Conservation (phyloP, 2,888 invertebrate species). For the Tetranychus piercei region DNA sequence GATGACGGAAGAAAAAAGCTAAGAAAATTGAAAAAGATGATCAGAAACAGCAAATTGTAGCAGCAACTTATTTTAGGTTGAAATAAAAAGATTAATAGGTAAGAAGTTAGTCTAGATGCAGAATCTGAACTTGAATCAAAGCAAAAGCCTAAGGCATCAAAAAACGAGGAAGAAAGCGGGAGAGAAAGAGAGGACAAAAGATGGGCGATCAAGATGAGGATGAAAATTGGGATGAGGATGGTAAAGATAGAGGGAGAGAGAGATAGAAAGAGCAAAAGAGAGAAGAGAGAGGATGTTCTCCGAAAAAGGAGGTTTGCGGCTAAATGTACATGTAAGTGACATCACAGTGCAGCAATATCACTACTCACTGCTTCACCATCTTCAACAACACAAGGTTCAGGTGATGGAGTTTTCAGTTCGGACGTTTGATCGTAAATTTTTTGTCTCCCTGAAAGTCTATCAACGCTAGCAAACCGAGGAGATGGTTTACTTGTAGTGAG, state of each 20-base stretch:
- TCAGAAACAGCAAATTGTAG: not conserved
- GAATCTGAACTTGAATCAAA: not conserved
- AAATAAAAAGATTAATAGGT: not conserved
- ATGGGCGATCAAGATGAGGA: not conserved
- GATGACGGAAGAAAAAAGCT: not conserved
- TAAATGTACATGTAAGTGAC: slow-evolving; percentile 13
- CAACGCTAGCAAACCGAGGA: slow-evolving; percentile 57
- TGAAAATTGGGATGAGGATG: not conserved
- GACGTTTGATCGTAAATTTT: slow-evolving; percentile 41
- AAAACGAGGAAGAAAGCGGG: slow-evolving; percentile 1
- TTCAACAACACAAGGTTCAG: slow-evolving; percentile 15
- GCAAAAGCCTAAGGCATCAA: not conserved
- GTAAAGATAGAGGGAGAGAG: not conserved
- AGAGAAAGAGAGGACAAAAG: not conserved
- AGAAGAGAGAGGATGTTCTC: slow-evolving; percentile 18
- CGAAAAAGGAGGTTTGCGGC: slow-evolving; percentile 15
- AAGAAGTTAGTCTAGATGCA: not conserved
- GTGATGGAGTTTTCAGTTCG: slow-evolving; percentile 8
- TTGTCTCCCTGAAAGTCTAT: slow-evolving; percentile 59
- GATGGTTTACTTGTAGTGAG: slow-evolving; percentile 30
- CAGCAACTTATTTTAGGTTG: not conserved
- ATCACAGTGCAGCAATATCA: slow-evolving; percentile 20
- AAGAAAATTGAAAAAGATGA: not conserved
- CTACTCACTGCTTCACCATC: slow-evolving; percentile 23
- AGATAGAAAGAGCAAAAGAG: not conserved